Conservation (phyloP, 2,113 vertebrate species). For the Colius striatus region DNA sequence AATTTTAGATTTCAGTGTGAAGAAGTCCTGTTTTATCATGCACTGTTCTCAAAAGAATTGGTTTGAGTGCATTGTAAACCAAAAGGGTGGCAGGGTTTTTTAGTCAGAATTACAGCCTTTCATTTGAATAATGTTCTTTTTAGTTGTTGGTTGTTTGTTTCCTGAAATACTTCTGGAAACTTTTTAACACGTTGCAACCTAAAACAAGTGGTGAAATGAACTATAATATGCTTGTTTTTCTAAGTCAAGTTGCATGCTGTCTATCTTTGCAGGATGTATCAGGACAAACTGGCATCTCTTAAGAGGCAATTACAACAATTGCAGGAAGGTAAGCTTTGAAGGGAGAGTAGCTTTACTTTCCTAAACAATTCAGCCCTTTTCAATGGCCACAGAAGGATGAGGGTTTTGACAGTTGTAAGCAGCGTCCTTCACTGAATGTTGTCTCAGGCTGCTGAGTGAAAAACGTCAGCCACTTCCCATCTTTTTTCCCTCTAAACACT, state of each 20-base stretch:
- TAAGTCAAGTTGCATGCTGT: background rate
- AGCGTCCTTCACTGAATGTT: background rate
- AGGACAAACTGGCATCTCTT: constrained; percentile 95
- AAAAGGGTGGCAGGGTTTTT: background rate
- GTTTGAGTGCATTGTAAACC: background rate
- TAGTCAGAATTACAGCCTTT: background rate
- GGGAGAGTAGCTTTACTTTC: background rate
- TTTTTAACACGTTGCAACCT: background rate
- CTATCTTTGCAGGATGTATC: constrained; percentile 89
- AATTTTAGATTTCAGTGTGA: background rate
- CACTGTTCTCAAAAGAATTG: background rate
- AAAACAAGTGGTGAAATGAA: background rate
- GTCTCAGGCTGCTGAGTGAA: background rate
- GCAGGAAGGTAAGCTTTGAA: constrained; percentile 88
- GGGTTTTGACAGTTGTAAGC: background rate
- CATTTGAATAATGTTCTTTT: background rate
- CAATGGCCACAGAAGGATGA: background rate
- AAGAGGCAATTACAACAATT: constrained; percentile 95
- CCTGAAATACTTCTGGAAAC: background rate
- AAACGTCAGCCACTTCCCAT: background rate
- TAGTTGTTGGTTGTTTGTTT: background rate
- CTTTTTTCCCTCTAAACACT: background rate
- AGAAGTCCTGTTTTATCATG: background rate
- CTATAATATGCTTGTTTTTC: background rate
- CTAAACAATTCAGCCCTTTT: background rate